Evolutionary conservation across 2,797 vertebrate species (phyloP), one percentile per base, ranked within the genome.

Genomic region (Megalops cyprinoides): DNA sequence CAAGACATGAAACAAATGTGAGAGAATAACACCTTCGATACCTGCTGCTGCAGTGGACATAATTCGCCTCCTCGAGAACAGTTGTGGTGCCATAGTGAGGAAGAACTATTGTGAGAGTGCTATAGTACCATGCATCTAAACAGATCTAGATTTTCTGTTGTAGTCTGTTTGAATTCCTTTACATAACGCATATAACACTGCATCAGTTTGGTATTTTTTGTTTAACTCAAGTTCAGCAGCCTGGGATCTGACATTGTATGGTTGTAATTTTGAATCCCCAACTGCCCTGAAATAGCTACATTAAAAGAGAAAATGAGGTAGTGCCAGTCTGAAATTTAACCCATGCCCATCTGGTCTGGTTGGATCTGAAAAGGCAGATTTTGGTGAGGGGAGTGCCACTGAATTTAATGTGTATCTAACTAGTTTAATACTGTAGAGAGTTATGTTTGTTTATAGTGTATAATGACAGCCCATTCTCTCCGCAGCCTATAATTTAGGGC

Each of bases 251-350:
- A 28, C 34, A 23, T 77, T 82, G 82, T 55, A 77, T 77, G 34
- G 76, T 67, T 74, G 31, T 76, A 77, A 79, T 86, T 84, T 81
- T 76, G 65, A 81, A 79, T 44, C 79, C 77, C 39, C 74, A 39
- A 37, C 37, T 42, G 67, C 6, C 44, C 37, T n/a, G 9, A 71
- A 71, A 71, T 71, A 71, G 67, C 67, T 42, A 44, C 42, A 71
- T 71, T 55, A 78, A 78, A 56, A 76, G 82, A 37, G 62, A 14
- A 46, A 39, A 62, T 20, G 6, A 79, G 73, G 8, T 14, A 55
- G 37, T 79, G 14, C 31, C 55, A 62, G 31, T 82, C 53, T 83
- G 25, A 77, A 77, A 69, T 75, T 74, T 74, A 37, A 65, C 74
- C 77, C 78, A 55, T 71, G 37, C n/a, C 53, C 78, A 74, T 77